Evolutionary conservation across 2,888 invertebrate genomes (phyloP), one percentile per base, ranked within the genome.

Genomic region (Ennomos quercinarius): DNA sequence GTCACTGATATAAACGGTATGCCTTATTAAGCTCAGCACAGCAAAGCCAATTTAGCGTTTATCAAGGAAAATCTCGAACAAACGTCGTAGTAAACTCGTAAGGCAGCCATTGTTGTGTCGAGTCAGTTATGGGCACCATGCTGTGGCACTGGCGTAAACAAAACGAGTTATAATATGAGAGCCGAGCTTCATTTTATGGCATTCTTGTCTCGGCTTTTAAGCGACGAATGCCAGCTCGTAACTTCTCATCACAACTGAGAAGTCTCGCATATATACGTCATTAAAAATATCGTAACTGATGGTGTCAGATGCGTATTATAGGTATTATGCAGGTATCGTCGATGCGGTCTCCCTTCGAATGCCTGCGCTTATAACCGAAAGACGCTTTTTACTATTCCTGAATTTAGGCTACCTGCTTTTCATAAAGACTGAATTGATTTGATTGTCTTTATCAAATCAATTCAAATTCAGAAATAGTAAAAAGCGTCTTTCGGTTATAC

Each of bases 21-120:
- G 71, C 79, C 79, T 80, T 83, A 83, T 81, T 83, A 85, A 81
- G 78, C 64, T 59, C 51, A 35, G 61, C 71, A 70, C 74, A 73
- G 72, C 74, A 74, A 70, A 80, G 84, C 83, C 88, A 88, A 87
- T 89, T 87, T 85, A 86, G 74, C 76, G 76, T 84, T 86, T 87
- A 89, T 87, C 89, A 76, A 74, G 76, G 75, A 73, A 78, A 83
- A 89, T 89, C 86, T 84, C 74, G 73, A 77, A 81, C 74, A 72
- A 80, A 79, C 76, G 73, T 73, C 75, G 77, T 70, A 74, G 76
- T 74, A 74, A 78, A 71, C 76, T 78, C 76, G 68, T 74, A 74
- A 76, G 75, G 70, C 76, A 61, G 76, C 86, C 84, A 87, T 89
- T 88, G 88, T 88, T 86, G 76, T 87, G 89, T 89, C 89, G 81